Evolutionary conservation across 2,113 vertebrate genomes (phyloP), one percentile per base, ranked within the genome.

Genomic region (Gavia stellata): DNA sequence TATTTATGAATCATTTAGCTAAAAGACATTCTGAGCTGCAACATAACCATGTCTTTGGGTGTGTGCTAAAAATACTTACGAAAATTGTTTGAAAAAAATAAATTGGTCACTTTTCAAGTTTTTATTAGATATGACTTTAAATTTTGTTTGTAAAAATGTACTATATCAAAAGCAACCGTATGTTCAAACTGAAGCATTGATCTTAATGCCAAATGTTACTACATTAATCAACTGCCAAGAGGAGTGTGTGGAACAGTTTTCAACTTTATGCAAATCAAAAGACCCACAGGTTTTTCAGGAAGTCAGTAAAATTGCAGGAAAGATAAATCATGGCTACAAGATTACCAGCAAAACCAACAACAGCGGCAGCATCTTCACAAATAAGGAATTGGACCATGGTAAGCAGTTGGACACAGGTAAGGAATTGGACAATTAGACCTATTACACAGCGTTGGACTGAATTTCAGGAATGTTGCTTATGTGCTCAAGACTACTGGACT

Each of bases 1-100:
- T 88, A 88, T 81, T 95, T 95, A 75, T 84, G 70, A 96, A 87
- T 92, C 50, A 90, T 96, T 96, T 94, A 72, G 88, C 34, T 81
- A 79, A 96, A 94, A 96, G 85, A 83, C 59, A 40, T 88, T 91
- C 55, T 26, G 61, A 83, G 34, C 66, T 90, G 71, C 38, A 92
- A 72, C 33, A 83, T 65, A 90, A 93, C 19, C 17, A 50, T 55
- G 66, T 93, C 36, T 95, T 85, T 17, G 31, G 38, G 19, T 15
- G 5, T n/a, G 21, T 75, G 83, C 45, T 89, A 88, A 90, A 94
- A 96, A 79, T 72, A 88, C 14, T 36, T 95, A 93, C 7, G 29
- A 88, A 97, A 85, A 59, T 66, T 74, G 4, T 56, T 74, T 77
- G 29, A 53, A 91, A 86, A 85, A 90, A 95, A 78, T 5, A 91